phyloP scores from a whole-genome alignment of 2,797 vertebrate genomes.

The Dicrostonyx torquatus region DNA sequence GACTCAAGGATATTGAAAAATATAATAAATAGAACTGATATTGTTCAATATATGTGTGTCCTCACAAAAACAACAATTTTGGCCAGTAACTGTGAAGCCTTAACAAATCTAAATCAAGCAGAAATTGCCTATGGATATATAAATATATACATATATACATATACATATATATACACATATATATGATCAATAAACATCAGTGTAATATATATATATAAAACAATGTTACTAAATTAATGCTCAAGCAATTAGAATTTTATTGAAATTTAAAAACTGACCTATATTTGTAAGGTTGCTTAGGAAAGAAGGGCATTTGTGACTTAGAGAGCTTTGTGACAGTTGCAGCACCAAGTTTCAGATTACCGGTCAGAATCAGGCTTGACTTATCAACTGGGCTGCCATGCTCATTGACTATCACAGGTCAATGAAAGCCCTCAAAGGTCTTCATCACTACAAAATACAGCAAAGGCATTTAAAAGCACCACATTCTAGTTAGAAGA shows the following conservation, averaged over 20 bases:
- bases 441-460: neutral
- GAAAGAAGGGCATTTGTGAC: neutral
- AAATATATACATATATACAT: neutral
- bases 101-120: neutral
- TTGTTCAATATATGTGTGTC: neutral
- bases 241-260: neutral
- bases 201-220: neutral
- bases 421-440: neutral
- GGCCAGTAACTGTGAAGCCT: neutral
- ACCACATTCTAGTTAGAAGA: constrained; percentile 9
- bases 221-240: neutral
- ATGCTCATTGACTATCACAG: neutral
- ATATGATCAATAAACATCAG: too few species aligned
- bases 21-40: neutral
- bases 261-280: constrained; percentile 18
- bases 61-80: constrained; percentile 37
- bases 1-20: constrained; percentile 27
- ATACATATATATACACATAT: neutral
- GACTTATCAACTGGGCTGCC: neutral
- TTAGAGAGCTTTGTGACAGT: neutral
- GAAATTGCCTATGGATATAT: neutral
- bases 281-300: neutral
- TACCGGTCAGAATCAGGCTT: neutral
- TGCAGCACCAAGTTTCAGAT: neutral
- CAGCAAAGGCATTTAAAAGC: neutral